phyloP scores from a whole-genome alignment of 2,888 invertebrate species.

The Drosophila acutilabella region DNA sequence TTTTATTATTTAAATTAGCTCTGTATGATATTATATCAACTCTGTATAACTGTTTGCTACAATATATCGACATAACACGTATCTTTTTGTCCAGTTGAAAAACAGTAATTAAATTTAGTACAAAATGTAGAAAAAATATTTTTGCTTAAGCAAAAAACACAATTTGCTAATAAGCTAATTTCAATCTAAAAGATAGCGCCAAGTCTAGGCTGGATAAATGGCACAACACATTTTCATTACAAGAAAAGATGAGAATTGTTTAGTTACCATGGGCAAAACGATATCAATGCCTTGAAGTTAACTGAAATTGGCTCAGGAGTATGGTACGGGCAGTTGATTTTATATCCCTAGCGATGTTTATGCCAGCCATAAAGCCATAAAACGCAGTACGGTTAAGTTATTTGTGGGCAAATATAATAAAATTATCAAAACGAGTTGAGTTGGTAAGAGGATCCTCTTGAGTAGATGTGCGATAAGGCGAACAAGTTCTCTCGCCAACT shows the following conservation, averaged over 20 bases:
- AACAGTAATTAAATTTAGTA: too few species aligned
- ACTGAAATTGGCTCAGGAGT: slow-evolving; percentile 45
- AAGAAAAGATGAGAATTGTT: slow-evolving; percentile 41
- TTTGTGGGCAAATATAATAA: slow-evolving; percentile 74
- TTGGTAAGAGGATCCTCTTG: slow-evolving; percentile 66
- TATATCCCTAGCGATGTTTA: slow-evolving; percentile 50
- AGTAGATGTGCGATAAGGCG: slow-evolving; percentile 50
- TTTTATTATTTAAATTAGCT: too few species aligned
- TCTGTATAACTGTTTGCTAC: background rate
- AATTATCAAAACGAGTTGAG: slow-evolving; percentile 70
- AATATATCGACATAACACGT: too few species aligned
- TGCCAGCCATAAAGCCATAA: slow-evolving; percentile 55
- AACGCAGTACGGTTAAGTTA: slow-evolving; percentile 62
- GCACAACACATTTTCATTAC: slow-evolving; percentile 42
- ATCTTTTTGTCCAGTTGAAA: too few species aligned
- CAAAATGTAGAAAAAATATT: too few species aligned
- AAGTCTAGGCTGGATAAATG: slow-evolving; percentile 16
- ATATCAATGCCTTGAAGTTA: slow-evolving; percentile 51
- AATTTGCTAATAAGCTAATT: background rate
- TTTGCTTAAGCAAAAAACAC: too few species aligned
- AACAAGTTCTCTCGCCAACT: slow-evolving; percentile 46
- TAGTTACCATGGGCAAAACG: slow-evolving; percentile 28
- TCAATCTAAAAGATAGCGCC: background rate
- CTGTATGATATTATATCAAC: too few species aligned
- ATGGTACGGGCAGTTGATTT: background rate